Evolutionary conservation across 2,888 invertebrate genomes (phyloP), one percentile per base, ranked within the genome.

Genomic region (Tenthredo mesomela): DNA sequence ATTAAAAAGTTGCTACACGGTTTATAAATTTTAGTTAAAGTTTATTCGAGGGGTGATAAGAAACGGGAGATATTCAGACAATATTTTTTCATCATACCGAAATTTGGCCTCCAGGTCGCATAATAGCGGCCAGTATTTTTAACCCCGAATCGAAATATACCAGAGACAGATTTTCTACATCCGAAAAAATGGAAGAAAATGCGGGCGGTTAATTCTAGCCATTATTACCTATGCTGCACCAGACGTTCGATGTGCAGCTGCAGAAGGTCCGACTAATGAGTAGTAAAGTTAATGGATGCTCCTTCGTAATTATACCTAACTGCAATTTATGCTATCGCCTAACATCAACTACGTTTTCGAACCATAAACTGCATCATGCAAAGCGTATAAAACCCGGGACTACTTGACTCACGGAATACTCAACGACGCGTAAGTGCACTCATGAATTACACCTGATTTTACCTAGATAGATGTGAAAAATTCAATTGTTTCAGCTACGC

Each of bases 261-360:
- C 73, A 25, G 40, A 73, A 40, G 73, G 73, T 73, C 73, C 40
- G 43, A 73, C 73, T 43, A 73, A 40, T 73, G 25, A 40, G 73
- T 29, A 43, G 40, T 73, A 40, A 73, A 43, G 73, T 73, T 40
- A 73, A 73, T 73, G 40, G 40, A 73, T 43, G 73, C 43, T 73
- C 43, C 18, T 43, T 15, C 40, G 73, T 73, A 73, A 73, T 73
- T 40, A 73, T 73, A 40, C 73, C 21, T 43, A 43, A 73, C 43
- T 73, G 73, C n/a, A 73, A 43, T 73, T 73, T 43, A 73, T 73
- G 73, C 73, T 21, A 40, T 40, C 73, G 73, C 73, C n/a, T 21
- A 21, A 43, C 73, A 21, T 73, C n/a, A 21, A 0, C 40, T 33
- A 33, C 40, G 73, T 21, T 73, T 25, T 43, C 40, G 4, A 21